phyloP scores from a whole-genome alignment of 2,888 invertebrate genomes.

The Agrenia bidenticulata region DNA sequence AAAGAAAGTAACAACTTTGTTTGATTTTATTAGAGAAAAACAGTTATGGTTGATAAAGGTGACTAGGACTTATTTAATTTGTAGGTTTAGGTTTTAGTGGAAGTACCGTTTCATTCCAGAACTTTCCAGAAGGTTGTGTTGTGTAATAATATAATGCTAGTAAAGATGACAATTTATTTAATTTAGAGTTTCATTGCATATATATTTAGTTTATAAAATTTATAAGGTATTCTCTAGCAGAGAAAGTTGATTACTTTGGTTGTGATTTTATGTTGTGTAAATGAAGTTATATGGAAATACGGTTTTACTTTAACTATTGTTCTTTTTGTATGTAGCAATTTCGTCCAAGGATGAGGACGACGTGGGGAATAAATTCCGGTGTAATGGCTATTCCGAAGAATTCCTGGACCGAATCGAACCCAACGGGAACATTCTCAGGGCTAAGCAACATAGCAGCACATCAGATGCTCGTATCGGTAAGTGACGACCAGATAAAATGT shows the following conservation, averaged over 20 bases:
- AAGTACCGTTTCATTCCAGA: too few relatives aligned
- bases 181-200: too few relatives aligned
- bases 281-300: neutral
- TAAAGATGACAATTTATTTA: too few relatives aligned
- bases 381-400: constrained; percentile 92
- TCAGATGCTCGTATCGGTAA: constrained; percentile 52
- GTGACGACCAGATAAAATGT: constrained; percentile 13
- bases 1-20: too few relatives aligned
- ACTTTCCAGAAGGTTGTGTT: too few relatives aligned
- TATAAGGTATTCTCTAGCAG: too few relatives aligned
- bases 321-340: constrained; percentile 70
- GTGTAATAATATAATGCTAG: too few relatives aligned
- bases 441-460: constrained; percentile 65
- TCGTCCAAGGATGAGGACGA: constrained; percentile 89
- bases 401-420: constrained; percentile 90
- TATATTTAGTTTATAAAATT: too few relatives aligned
- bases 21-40: too few relatives aligned
- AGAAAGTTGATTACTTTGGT: neutral
- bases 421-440: constrained; percentile 87
- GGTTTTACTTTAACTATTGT: constrained; percentile 30
- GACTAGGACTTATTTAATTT: too few relatives aligned
- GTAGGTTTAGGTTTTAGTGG: too few relatives aligned
- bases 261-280: neutral
- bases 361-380: constrained; percentile 78
- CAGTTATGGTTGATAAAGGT: too few relatives aligned